Conservation (phyloP, 2,113 vertebrate genomes). For the Myotis yumanensis region DNA sequence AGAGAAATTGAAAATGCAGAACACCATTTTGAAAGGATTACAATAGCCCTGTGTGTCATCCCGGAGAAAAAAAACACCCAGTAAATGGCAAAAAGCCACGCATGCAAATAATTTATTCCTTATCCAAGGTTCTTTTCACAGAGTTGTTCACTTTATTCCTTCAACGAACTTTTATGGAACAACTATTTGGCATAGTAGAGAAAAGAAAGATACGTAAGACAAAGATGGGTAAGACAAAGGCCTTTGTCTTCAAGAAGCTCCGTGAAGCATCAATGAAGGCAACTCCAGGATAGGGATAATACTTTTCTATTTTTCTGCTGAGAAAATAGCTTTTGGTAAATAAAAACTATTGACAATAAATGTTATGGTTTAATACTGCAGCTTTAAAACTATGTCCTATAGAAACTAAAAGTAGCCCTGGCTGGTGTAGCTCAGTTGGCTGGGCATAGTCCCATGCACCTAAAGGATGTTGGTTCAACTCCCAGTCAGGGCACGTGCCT, state of each 20-base stretch:
- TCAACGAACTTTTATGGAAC: not conserved
- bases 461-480: not conserved
- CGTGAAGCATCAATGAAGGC: not conserved
- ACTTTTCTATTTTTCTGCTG: not conserved
- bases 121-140: not conserved
- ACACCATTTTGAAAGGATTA: not conserved
- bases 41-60: not conserved
- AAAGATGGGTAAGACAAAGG: not conserved
- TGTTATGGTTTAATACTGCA: not conserved
- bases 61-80: not conserved
- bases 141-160: not conserved
- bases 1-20: not conserved
- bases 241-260: not conserved
- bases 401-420: not conserved
- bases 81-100: not conserved
- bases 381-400: not conserved
- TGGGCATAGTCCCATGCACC: not conserved
- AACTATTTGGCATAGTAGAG: not conserved
- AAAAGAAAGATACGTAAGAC: not conserved
- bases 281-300: not conserved
- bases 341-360: not conserved
- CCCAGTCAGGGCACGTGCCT: not conserved
- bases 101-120: not conserved
- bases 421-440: not conserved
- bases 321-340: constrained; percentile 21